These are phyloP conservation scores for Campopleginae sp. DNA, from an alignment of 2,888 invertebrate genomes.

Conservation along the genomic window DNA sequence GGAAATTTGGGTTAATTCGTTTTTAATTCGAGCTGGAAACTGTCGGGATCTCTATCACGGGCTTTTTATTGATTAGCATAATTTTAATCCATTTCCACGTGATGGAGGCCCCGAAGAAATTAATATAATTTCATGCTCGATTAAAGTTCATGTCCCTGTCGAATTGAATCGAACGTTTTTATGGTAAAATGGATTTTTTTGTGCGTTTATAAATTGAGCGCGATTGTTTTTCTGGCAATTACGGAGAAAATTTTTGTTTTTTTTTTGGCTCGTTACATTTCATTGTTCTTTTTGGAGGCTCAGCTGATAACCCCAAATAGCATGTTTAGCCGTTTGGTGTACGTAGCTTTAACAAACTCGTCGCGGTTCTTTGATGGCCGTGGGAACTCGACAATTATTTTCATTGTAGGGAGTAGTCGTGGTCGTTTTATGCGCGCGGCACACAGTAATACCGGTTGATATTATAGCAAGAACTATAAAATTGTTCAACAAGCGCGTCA, in stretches of 20 bases:
- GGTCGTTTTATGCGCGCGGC: not conserved
- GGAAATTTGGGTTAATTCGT: constrained; percentile 17
- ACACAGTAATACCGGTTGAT: constrained; percentile 44
- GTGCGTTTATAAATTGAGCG: not conserved
- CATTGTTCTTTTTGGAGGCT: not conserved
- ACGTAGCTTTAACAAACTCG: constrained; percentile 68
- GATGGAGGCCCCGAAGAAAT: not conserved
- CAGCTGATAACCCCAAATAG: constrained; percentile 35
- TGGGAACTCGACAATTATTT: constrained; percentile 82
- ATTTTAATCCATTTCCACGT: not conserved
- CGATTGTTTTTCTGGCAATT: not conserved
- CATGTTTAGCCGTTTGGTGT: constrained; percentile 8
- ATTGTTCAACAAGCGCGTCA: constrained; percentile 80
- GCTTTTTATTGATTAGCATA: not conserved
- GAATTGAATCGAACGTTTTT: not conserved
- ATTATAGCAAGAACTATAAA: constrained; percentile 68
- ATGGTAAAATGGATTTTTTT: not conserved
- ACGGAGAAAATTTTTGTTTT: not conserved
- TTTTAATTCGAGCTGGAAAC: not conserved
- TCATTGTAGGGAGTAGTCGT: constrained; percentile 73
- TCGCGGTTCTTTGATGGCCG: constrained; percentile 76
- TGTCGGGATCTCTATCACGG: not conserved
- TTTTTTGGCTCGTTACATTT: not conserved
- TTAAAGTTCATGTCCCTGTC: not conserved
- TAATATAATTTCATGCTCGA: not conserved